Base-by-base conservation (phyloP, 2,888 invertebrate genomes). In the Brachypterus glaber region DNA sequence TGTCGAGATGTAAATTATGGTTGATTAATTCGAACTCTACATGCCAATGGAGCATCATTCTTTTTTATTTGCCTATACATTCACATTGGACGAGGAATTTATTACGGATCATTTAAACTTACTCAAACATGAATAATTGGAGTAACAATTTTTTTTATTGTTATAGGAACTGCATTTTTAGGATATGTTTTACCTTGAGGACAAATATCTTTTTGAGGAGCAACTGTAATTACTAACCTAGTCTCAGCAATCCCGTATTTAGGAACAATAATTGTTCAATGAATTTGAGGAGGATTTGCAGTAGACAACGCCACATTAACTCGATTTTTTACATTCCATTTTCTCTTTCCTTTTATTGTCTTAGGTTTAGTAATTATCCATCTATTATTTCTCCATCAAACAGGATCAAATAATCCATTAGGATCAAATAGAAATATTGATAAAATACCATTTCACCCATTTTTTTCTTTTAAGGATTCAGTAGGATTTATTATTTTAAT, bases 121-220 rank as follows among this genome's bases (percentile, higher is more conserved):
- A 68, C 49, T 43, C 60, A 69, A 46, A 76, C 78, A 0, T 85
- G 84, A 79, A 58, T 70, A 53, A 51, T 73, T 1, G 83, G 83
- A 35, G 66, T 78, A 33, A 65, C 77, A 41, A 72, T 85, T 59
- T 60, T 82, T 64, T 73, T 85, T 52, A 35, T 77, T 60, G 62
- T 74, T 45, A 85, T 85, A 74, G 76, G 65, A 55, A 78, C 81
- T 32, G 81, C 81, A 14, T 86, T 86, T 62, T 67, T 84, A 70
- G 84, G 83, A 0, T 86, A 86, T 69, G 80, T 84, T 0, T 46
- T 83, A 54, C 82, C 82, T 1, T 83, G 83, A 65, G 82, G 82
- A 4, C 82, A 85, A 78, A 85, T 85, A 74, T 83, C 82, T 1
- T 84, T 80, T 60, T 84, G 83, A 73, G 82, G 81, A 2, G 82